Evolutionary conservation across 2,888 invertebrate genomes (phyloP), one percentile per base, ranked within the genome.

Genomic region (Drosophila flavopinicola): DNA sequence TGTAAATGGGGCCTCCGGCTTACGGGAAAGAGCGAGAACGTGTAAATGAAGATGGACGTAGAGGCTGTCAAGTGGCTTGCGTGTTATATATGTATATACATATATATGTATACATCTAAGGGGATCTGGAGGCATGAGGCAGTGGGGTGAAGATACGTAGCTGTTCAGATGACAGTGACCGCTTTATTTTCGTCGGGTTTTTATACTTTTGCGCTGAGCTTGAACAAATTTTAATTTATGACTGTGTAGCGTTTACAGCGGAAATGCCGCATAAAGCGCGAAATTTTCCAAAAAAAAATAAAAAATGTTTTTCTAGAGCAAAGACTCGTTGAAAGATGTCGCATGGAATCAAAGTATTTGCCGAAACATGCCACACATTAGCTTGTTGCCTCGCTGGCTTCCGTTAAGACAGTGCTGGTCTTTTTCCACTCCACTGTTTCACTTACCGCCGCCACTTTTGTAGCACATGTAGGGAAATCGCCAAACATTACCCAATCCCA

Each of bases 401-500:
- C 45, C 53, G 53, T 23, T 54, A 27, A 6, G 30, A 35, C 47
- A 57, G 42, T 7, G 24, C 9, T 25, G 9, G 11, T 9, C 2
- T 24, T 11, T 13, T 24, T n/a, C n/a, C n/a, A n/a, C n/a, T n/a
- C n/a, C 1, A 15, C 23, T n/a, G 11, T 52, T 15, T 0, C 1
- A 87, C 92, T 93, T 90, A 96, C 96, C 96, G 92, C 96, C 96
- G 77, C 96, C 96, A 90, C 96, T 96, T 92, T 96, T 96, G 91
- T 96, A 96, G 91, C 96, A 96, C 84, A 97, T 93, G 91, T 97
- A 98, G 29, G 98, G 98, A 92, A 98, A 97, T 84, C 97, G 93
- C 97, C 97, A 97, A 71, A 97, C 95, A 89, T 97, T 97, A 78
- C 96, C 96, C 69, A 97, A 93, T 32, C 97, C 97, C 52, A 97